Evolutionary conservation across 2,888 invertebrate genomes (phyloP), one percentile per base, ranked within the genome.

Genomic region (Eilema depressum): DNA sequence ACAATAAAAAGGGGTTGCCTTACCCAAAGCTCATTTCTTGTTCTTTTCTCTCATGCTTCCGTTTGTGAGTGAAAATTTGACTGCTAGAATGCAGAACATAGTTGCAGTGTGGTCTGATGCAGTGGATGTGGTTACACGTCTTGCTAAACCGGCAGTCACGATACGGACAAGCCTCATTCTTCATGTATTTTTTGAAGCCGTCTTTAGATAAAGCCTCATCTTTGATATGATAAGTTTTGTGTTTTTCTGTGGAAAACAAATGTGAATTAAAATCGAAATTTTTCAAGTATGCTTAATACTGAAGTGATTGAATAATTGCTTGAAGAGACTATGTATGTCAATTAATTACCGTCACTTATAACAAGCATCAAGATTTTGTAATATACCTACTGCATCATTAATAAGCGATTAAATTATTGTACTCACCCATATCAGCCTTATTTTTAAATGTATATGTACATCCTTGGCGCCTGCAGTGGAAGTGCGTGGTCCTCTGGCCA

Each of bases 121-220:
- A 99, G 94, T 99, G 99, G 81, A 99, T 99, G 93, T 99, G 99
- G 95, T 99, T 99, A 96, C 98, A 98, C 64, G 99, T 98, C 73
- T 98, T 97, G 57, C 99, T 99, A 92, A 99, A 99, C 23, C 98
- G 97, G 90, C 99, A 99, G 83, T 97, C 97, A 56, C 98, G 97
- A 93, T 98, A 99, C 0, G 98, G 97, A 84, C 99, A 99, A 0
- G 97, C 96, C 88, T 99, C 99, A 82, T 98, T 98, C 92, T 99
- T 99, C 97, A 99, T 98, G 93, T 99, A 99, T 92, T 99, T 99
- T 93, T 99, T 99, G 96, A 99, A 99, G 25, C 99, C 99, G 89
- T 99, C 99, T 77, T 98, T 97, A 59, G 98, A 98, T 63, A 99
- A 95, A 79, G 99, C 98, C 89, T 99, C 99, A 93, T 99, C 99